Evolutionary conservation across 1,140 invertebrate genomes (phyloP), one percentile per base, ranked within the genome.

Genomic region (Rhynchophorus ferrugineus): DNA sequence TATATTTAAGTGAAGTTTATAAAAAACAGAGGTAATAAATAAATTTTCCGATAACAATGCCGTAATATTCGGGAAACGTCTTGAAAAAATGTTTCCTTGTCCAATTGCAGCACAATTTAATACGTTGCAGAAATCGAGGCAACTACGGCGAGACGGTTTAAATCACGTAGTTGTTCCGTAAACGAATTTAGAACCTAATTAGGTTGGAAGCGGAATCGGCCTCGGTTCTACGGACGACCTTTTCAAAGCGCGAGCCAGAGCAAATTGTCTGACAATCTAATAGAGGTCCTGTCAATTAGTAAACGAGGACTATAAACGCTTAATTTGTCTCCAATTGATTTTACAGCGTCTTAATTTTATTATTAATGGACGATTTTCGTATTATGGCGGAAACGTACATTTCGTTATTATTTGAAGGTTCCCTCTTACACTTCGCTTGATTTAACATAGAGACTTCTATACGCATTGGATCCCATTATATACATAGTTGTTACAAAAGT

Each of bases 131-230:
- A n/a, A n/a, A n/a, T n/a, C n/a, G n/a, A n/a, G n/a, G n/a, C n/a
- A n/a, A n/a, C n/a, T n/a, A n/a, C n/a, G n/a, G n/a, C n/a, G n/a
- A n/a, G n/a, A 29, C 24, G 36, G 6, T n/a, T 3, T 11, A 20
- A 18, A 44, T 44, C 43, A 44, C 43, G 49, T 51, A 51, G 39
- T 51, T 51, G 34, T 29, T 14, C 41, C 42, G 35, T 45, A 52
- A 45, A 52, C 45, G 44, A 52, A 52, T 52, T 52, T 45, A n/a
- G 45, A 52, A 21, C 37, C 49, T 52, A 52, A 52, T 52, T 52
- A 42, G 35, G 19, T 29, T n/a, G n/a, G 38, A 16, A 44, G 43
- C 19, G 34, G 39, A 52, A 45, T 52, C 42, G 37, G 19, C 49
- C 36, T n/a, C n/a, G n/a, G 22, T 38, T 51, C 49, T 51, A 44